phyloP scores from a whole-genome alignment of 1,140 invertebrate genomes.

The Calephelis virginiensis region DNA sequence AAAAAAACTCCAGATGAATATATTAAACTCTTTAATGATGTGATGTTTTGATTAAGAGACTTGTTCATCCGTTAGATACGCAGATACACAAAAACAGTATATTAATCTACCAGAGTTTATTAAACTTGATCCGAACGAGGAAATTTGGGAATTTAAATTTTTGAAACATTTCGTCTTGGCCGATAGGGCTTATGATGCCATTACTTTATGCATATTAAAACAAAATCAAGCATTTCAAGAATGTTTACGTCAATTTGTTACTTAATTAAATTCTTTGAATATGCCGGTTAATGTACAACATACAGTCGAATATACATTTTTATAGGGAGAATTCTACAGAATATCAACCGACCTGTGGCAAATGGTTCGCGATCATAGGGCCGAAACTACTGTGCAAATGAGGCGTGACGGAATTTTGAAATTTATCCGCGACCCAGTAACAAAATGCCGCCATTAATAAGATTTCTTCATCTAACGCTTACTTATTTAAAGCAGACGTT shows the following conservation, averaged over 20 bases:
- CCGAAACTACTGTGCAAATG: slow-evolving; percentile 21
- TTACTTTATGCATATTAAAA: background rate
- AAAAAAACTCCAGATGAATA: slow-evolving; percentile 4
- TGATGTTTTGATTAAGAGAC: background rate
- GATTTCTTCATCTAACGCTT: background rate
- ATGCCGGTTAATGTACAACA: background rate
- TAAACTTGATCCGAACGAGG: background rate
- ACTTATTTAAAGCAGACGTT: slow-evolving; percentile 17
- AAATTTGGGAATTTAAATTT: background rate
- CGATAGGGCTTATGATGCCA: background rate
- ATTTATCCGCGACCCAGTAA: slow-evolving; percentile 7
- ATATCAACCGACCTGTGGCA: slow-evolving; percentile 20
- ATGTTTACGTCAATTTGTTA: background rate
- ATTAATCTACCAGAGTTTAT: background rate
- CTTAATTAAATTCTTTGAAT: background rate
- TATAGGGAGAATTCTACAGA: slow-evolving; percentile 18
- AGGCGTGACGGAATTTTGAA: slow-evolving; percentile 18
- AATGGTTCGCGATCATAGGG: slow-evolving; percentile 22
- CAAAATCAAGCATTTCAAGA: slow-evolving; percentile 8
- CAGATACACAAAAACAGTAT: slow-evolving; percentile 3
- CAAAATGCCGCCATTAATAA: background rate
- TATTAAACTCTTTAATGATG: background rate
- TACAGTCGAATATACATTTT: background rate
- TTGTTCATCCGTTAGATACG: background rate
- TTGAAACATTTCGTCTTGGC: background rate